A percentile compares a stretch with the other conserved stretches of the same genome.
Evolutionary conservation across 2,888 invertebrate species (phyloP).

Genomic region (Galerucella nymphaeae): DNA sequence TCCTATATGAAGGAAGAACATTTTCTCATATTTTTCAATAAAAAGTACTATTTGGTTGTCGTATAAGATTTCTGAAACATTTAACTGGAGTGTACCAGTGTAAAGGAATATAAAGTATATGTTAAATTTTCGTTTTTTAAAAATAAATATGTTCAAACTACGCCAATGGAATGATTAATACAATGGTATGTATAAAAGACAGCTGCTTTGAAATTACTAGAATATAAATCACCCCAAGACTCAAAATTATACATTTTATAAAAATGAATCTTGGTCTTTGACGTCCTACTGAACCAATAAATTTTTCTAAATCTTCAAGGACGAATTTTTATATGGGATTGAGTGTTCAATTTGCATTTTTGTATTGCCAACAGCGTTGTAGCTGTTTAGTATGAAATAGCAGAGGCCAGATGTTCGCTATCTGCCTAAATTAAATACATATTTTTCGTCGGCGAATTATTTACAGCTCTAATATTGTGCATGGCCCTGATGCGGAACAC

Average conservation of each 20-base stretch:
- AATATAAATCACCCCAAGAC: constrained; percentile 24
- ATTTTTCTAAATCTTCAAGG: constrained; percentile 22
- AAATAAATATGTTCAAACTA: not conserved
- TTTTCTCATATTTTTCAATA: too few species aligned
- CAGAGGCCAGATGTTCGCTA: constrained; percentile 44
- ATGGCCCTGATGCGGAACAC: constrained; percentile 15
- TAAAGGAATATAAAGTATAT: too few species aligned
- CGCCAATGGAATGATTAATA: constrained; percentile 3
- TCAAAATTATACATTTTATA: constrained; percentile 32
- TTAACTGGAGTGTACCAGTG: too few species aligned
- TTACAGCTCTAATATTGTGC: constrained; percentile 41
- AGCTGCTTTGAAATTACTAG: constrained; percentile 34
- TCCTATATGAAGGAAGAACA: too few species aligned
- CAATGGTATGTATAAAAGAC: constrained; percentile 11
- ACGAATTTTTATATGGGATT: constrained; percentile 17
- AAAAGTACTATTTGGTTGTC: too few species aligned
- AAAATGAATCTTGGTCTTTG: constrained; percentile 30
- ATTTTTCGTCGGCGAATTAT: constrained; percentile 44
- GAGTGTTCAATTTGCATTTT: constrained; percentile 37
- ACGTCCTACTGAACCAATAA: constrained; percentile 16
- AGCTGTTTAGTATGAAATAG: constrained; percentile 32
- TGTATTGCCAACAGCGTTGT: constrained; percentile 26
- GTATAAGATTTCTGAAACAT: too few species aligned
- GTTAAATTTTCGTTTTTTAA: too few species aligned
- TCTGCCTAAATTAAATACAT: constrained; percentile 44